Conservation (phyloP, 1,140 invertebrate genomes). For the Ridgeia piscesae region DNA sequence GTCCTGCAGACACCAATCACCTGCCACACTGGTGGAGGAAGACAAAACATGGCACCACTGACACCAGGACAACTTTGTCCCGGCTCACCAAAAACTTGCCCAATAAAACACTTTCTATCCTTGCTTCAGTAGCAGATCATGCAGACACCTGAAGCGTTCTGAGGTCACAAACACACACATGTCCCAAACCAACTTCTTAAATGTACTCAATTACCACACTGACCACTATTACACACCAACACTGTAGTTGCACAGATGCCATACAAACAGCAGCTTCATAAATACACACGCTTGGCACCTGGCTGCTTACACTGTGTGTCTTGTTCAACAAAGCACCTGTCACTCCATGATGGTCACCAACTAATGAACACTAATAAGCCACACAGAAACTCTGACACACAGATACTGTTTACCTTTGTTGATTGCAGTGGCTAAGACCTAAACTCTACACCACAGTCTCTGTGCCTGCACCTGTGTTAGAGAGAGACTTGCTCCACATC, state of each 20-base stretch:
- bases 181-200: neutral
- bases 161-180: neutral
- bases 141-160: neutral
- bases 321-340: too few species aligned
- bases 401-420: neutral
- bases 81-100: neutral
- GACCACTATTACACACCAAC: too few species aligned
- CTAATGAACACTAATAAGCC: neutral
- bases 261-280: neutral
- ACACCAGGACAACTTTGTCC: neutral
- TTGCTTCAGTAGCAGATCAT: neutral
- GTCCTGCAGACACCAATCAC: neutral
- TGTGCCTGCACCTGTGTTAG: neutral
- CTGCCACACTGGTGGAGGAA: neutral
- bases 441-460: neutral
- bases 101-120: neutral
- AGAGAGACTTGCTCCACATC: neutral
- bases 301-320: too few species aligned
- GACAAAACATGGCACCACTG: neutral
- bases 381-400: too few species aligned
- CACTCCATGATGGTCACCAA: neutral
- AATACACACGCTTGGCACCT: too few species aligned
- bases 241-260: neutral
- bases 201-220: neutral
- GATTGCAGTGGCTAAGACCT: neutral